Base-by-base conservation (phyloP, 2,888 invertebrate species). In the Dynastes hyllus region DNA sequence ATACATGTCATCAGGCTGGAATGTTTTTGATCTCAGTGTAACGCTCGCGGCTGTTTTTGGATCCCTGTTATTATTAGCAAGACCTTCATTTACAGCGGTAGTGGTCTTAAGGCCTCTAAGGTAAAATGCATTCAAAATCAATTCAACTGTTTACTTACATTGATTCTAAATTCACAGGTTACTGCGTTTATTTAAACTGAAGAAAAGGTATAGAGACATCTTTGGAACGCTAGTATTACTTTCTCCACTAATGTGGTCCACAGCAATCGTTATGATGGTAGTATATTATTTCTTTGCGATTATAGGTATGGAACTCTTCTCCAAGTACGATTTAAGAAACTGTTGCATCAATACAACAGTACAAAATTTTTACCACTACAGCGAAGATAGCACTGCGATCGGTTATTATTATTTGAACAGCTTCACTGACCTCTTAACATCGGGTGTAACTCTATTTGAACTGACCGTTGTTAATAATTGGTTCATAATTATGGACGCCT, bases 401-500 rank as follows among this genome's bases (percentile, higher is more conserved):
- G 95, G 95, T n/a, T 96, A 94, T 89, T 97, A 96, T 88, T 97
- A 96, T 87, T 90, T 97, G 67, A 97, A 97, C 89, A 96, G 94
- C 85, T 97, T 96, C 89, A 92, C 94, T 86, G 94, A 95, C 89
- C 89, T 96, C 11, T 89, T 95, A 80, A 92, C 93, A 3, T 82
- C 83, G 1, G 83, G 93, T 67, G 95, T 97, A 81, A 96, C 97
- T 0, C 89, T 97, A 82, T 97, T 97, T 90, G 96, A 97, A 89
- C 90, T 97, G 84, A 97, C 96, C 0, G 96, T 97, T 11, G 96
- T 97, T 78, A 97, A 97, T 88, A 97, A 97, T 89, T 97, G 97
- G 97, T 96, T 97, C 85, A 95, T 96, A 78, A 92, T 96, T 32
- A 97, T 97, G 97, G 95, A 96, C 87, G 96, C 94, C 1, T 95